A percentile compares a stretch with the other conserved stretches of the same genome.
phyloP scores from a whole-genome alignment of 92 coral and sea anemone species.

The Pocillopora meandrina region DNA sequence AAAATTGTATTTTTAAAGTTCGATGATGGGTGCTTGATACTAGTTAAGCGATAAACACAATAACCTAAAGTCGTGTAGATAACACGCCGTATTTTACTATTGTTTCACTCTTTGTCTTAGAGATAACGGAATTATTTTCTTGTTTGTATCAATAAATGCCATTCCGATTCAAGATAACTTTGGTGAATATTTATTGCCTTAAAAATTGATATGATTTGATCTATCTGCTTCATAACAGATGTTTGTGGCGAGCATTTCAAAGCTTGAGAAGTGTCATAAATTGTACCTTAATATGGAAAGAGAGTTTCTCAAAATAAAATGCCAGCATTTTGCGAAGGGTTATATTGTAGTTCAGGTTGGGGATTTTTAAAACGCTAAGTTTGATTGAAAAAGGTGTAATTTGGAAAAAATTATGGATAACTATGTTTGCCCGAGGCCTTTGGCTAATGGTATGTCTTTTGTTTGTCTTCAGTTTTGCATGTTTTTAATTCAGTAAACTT shows the following conservation, averaged over 20 bases:
- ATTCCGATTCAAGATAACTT: not conserved
- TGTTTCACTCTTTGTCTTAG: not conserved
- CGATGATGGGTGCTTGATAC: not conserved
- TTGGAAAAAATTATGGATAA: conserved; percentile 5
- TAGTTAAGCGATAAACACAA: not conserved
- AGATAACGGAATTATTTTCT: conserved; percentile 9
- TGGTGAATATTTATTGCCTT: not conserved
- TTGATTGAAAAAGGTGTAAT: conserved; percentile 16
- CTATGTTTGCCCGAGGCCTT: conserved; percentile 4
- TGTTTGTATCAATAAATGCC: not conserved
- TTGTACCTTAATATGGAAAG: not conserved
- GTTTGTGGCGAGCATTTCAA: not conserved
- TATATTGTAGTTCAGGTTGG: not conserved
- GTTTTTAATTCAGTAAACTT: not conserved
- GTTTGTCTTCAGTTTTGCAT: conserved; percentile 13
- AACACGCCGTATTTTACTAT: conserved; percentile 2
- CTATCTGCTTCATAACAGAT: not conserved
- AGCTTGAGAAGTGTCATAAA: not conserved
- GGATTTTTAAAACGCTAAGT: not conserved
- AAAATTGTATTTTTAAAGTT: not conserved
- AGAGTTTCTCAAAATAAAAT: not conserved
- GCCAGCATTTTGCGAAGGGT: not conserved
- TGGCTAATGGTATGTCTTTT: conserved; percentile 1
- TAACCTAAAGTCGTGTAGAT: not conserved
- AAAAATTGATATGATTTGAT: not conserved